Conservation (phyloP, 2,797 vertebrate genomes). For the Sebastiscus albofasciatus region DNA sequence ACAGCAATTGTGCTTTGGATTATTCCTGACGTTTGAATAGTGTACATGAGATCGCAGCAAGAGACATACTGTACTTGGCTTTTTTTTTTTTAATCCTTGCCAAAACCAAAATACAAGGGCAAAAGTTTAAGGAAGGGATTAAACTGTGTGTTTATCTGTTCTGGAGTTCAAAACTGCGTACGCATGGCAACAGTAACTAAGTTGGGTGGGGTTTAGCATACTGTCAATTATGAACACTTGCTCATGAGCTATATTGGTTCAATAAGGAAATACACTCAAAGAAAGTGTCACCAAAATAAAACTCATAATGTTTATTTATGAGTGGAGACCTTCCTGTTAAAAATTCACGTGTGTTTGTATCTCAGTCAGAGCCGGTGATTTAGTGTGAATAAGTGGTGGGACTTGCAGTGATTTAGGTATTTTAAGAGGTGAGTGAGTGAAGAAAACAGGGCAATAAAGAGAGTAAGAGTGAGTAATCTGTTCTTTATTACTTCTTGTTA, state of each 20-base stretch:
- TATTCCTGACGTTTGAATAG: not conserved
- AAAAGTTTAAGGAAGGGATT: not conserved
- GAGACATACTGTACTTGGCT: too few relatives aligned
- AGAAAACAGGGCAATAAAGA: not conserved
- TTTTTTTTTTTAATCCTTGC: not conserved
- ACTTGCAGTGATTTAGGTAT: not conserved
- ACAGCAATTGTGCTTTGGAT: not conserved
- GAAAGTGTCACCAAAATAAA: not conserved
- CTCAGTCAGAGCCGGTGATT: not conserved
- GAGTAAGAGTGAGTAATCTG: not conserved
- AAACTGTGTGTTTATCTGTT: not conserved
- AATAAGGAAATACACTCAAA: not conserved
- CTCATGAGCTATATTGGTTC: not conserved
- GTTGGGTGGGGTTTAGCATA: not conserved
- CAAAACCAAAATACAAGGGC: not conserved
- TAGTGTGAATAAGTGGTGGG: not conserved
- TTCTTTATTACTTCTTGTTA: not conserved
- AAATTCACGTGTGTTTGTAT: not conserved
- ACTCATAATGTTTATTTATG: not conserved
- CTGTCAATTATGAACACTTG: not conserved
- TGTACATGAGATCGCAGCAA: not conserved
- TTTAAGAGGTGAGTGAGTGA: not conserved
- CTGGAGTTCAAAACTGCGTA: not conserved
- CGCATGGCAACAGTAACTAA: not conserved
- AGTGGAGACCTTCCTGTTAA: not conserved